Conservation (phyloP, 2,888 invertebrate genomes). For the Erebia palarica region DNA sequence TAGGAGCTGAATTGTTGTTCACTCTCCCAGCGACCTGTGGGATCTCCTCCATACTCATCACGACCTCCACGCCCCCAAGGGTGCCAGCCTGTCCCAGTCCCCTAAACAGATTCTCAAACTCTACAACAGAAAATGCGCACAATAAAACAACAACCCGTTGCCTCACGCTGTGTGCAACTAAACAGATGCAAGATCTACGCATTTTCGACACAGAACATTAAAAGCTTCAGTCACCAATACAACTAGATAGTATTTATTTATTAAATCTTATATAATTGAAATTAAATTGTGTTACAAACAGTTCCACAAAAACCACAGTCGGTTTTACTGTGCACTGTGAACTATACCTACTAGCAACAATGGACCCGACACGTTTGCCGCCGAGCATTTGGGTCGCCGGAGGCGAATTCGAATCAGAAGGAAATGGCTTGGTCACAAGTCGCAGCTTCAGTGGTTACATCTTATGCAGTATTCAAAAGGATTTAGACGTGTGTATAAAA, state of each 20-base stretch:
- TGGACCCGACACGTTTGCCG: too few relatives aligned
- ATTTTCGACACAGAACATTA: neutral
- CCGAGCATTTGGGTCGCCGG: too few relatives aligned
- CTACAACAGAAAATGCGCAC: constrained; percentile 49
- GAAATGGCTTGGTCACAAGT: too few relatives aligned
- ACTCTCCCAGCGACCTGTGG: constrained; percentile 45
- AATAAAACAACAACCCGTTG: constrained; percentile 16
- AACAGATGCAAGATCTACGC: constrained; percentile 13
- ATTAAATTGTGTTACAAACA: too few relatives aligned
- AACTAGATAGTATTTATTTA: constrained; percentile 5
- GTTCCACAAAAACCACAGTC: too few relatives aligned
- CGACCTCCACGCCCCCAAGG: constrained; percentile 60
- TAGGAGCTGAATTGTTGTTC: constrained; percentile 29
- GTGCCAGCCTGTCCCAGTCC: constrained; percentile 52
- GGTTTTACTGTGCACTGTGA: too few relatives aligned
- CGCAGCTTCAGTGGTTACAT: too few relatives aligned
- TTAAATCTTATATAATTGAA: too few relatives aligned
- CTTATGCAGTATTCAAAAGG: too few relatives aligned
- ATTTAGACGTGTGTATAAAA: too few relatives aligned
- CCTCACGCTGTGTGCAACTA: neutral
- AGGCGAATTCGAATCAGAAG: too few relatives aligned
- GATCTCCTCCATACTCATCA: constrained; percentile 70
- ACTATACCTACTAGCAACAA: too few relatives aligned
- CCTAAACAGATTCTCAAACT: constrained; percentile 62
- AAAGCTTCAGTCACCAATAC: constrained; percentile 12